A percentile compares a stretch with the other conserved stretches of the same genome.
These are phyloP conservation scores for Decapterus maruadsi DNA, from an alignment of 2,797 vertebrate genomes.

Conservation along the genomic window DNA sequence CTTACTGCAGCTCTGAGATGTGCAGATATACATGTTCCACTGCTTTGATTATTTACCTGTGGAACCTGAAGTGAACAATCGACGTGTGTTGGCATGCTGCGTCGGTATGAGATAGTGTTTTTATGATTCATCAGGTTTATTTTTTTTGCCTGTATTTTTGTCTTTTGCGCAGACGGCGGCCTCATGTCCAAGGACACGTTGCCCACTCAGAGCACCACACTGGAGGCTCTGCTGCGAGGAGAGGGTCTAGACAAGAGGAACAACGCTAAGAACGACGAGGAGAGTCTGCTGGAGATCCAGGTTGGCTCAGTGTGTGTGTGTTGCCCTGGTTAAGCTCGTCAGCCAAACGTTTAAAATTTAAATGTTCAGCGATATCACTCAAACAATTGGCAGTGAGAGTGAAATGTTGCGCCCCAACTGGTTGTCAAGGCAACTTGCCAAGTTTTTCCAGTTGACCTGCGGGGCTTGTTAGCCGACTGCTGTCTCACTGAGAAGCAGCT, in stretches of 20 bases:
- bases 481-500: constrained; percentile 30
- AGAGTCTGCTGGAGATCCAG: constrained; percentile 96
- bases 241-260: constrained; percentile 94
- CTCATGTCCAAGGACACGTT: constrained; percentile 92
- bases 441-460: constrained; percentile 63
- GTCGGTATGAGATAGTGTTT: not conserved
- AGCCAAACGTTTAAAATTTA: constrained; percentile 29
- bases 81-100: not conserved
- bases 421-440: constrained; percentile 59
- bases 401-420: constrained; percentile 38
- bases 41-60: not conserved
- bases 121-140: constrained; percentile 22
- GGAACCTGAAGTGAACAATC: constrained; percentile 7
- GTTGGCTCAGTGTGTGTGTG: constrained; percentile 73
- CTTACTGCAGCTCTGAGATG: not conserved
- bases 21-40: not conserved
- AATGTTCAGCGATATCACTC: constrained; percentile 28
- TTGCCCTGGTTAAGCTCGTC: not conserved
- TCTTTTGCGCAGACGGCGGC: constrained; percentile 86
- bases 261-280: constrained; percentile 92
- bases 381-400: constrained; percentile 12
- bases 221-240: constrained; percentile 95
- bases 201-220: constrained; percentile 93
- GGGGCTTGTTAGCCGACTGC: constrained; percentile 48
- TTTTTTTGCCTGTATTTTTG: constrained; percentile 8